These are phyloP conservation scores for Acanthoscelides obtectus DNA, from an alignment of 2,888 invertebrate genomes.

Conservation along the genomic window DNA sequence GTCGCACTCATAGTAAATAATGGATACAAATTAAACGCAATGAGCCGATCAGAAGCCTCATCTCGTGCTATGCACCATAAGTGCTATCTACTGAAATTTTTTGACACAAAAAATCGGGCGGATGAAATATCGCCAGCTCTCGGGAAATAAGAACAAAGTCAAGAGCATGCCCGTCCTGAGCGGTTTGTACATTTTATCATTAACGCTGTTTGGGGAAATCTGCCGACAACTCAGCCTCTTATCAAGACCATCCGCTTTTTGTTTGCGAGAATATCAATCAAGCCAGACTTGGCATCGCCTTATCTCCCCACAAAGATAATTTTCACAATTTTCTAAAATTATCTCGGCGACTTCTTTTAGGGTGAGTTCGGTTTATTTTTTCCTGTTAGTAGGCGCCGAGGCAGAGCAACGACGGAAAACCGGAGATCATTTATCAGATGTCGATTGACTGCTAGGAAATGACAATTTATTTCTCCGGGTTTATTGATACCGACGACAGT, in stretches of 20 bases:
- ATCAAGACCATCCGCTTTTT: neutral
- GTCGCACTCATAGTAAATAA: no score
- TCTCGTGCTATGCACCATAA: no score
- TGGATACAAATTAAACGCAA: no score
- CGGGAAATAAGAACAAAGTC: no score
- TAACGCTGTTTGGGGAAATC: neutral
- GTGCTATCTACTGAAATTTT: no score
- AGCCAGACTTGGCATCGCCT: conserved; percentile 3
- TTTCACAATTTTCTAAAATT: conserved; percentile 15
- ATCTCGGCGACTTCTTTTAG: conserved; percentile 18
- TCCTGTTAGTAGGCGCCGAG: conserved; percentile 7
- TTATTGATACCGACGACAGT: conserved; percentile 35
- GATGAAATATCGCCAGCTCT: no score
- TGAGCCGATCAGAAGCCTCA: no score
- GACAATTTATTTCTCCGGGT: conserved; percentile 40
- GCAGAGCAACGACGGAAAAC: conserved; percentile 12
- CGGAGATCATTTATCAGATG: conserved; percentile 33
- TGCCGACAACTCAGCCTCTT: neutral
- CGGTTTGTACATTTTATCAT: no score
- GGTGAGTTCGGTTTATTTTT: conserved; percentile 6
- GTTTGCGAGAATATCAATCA: conserved; percentile 1
- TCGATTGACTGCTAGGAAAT: conserved; percentile 35
- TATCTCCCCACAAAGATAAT: conserved; percentile 15
- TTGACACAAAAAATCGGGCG: no score
- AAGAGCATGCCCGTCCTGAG: no score